Evolutionary conservation across 2,113 vertebrate species (phyloP).

Genomic region (Cricetomys ansorgei): DNA sequence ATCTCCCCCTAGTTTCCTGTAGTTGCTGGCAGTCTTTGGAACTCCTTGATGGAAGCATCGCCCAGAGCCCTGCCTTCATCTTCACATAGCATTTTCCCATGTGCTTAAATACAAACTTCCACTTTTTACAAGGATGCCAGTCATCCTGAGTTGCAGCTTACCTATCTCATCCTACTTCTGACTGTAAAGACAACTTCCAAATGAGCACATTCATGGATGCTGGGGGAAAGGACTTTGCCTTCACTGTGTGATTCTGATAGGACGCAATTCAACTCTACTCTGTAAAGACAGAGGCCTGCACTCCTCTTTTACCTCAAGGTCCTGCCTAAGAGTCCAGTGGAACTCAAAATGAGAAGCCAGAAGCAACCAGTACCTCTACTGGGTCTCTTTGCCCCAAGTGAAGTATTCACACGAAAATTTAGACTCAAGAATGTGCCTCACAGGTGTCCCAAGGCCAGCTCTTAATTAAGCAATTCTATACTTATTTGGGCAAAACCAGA

Average conservation of each 20-base stretch:
- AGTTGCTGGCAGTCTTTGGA: not conserved
- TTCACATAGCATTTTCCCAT: not conserved
- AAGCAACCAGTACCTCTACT: not conserved
- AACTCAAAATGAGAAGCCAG: not conserved
- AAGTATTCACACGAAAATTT: not conserved
- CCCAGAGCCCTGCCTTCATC: not conserved
- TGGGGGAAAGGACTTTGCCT: not conserved
- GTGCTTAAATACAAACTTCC: not conserved
- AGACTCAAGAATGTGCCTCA: slow-evolving; percentile 51
- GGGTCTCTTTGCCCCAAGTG: slow-evolving; percentile 4
- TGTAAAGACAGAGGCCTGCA: not conserved
- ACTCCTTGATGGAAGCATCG: not conserved
- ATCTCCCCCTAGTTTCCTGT: not conserved
- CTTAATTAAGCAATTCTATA: slow-evolving; percentile 71
- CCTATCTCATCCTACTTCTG: not conserved
- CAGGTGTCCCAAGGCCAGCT: slow-evolving; percentile 44
- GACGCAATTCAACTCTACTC: not conserved
- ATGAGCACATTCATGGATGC: not conserved
- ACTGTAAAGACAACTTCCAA: not conserved
- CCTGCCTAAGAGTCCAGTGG: not conserved
- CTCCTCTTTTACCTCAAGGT: not conserved
- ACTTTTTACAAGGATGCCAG: not conserved
- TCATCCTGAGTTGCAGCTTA: not conserved
- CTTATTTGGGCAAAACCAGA: slow-evolving; percentile 72
- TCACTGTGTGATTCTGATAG: no score